Conservation (phyloP, 1,140 invertebrate genomes). For the Bombus haemorrhoidalis region DNA sequence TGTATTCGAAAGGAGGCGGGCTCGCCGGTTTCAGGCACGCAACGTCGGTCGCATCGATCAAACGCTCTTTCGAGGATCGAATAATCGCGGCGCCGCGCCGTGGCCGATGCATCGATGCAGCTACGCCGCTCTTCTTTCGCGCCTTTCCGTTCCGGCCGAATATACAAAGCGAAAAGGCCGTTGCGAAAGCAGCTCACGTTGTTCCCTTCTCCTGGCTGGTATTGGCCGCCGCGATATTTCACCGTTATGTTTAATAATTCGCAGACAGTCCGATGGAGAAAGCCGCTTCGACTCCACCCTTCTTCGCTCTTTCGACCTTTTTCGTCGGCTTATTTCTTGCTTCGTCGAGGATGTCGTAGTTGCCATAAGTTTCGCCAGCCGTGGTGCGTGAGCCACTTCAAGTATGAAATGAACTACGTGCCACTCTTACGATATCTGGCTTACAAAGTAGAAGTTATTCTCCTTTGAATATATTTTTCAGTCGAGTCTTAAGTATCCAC, state of each 20-base stretch:
- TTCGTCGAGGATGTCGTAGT: conserved; percentile 21
- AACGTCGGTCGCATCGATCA: conserved; percentile 46
- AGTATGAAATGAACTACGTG: conserved; percentile 60
- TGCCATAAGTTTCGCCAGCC: conserved; percentile 39
- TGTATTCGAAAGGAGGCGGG: not conserved
- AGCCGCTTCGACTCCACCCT: not conserved
- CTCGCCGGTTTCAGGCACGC: conserved; percentile 7
- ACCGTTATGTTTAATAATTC: conserved; percentile 71
- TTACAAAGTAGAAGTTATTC: not conserved
- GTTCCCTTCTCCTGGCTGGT: conserved; percentile 3
- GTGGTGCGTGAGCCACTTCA: conserved; percentile 35
- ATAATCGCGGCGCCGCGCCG: conserved; percentile 9
- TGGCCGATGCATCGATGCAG: conserved; percentile 33
- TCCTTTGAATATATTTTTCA: not conserved
- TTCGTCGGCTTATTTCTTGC: conserved; percentile 16
- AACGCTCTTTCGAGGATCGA: conserved; percentile 19
- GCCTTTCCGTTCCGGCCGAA: not conserved
- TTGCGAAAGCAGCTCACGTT: conserved; percentile 56
- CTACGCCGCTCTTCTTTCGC: not conserved
- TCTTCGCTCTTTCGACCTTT: conserved; percentile 5
- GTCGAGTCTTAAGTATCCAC: not conserved
- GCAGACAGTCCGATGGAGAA: conserved; percentile 24
- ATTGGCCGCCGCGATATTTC: conserved; percentile 61
- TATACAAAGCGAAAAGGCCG: conserved; percentile 13
- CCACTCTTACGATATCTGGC: not conserved